Base-by-base conservation (phyloP, 2,888 invertebrate species). In the Vanessa cardui region DNA sequence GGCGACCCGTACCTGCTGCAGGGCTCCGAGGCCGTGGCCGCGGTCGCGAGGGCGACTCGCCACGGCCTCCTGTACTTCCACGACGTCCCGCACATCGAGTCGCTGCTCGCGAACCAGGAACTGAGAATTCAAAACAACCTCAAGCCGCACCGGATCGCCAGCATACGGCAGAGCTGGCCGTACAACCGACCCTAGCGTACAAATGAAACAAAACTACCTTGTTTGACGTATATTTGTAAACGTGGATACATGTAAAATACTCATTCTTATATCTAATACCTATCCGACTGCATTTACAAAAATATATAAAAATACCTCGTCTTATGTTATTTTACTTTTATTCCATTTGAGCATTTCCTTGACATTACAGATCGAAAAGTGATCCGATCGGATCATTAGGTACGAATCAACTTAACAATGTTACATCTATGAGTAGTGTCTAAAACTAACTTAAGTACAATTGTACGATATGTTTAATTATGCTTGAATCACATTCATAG, bases 31-130 rank as follows among this genome's bases (percentile, higher is more conserved):
- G 95, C 95, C 1, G 83, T 93, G 70, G 85, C 91, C 72, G 94
- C 94, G 5, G 93, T 94, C 2, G 84, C 83, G 58, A 90, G 91
- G 73, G 85, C 95, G 9, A 93, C 93, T 66, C 86, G 89, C 6
- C 94, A 93, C 68, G 94, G 94, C 15, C 89, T 93, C 73, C 87
- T 94, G 8, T 96, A 94, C 83, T 95, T 94, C 83, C 92, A 94
- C 64, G 94, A 95, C 61, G 94, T 94, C 73, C 95, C 95, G 0
- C 96, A 96, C 80, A 92, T 94, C 33, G 86, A 94, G 73, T 94
- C 95, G 0, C 78, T 96, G 6, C 83, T 95, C 12, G 89, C 89
- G 47, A 94, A 95, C 80, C 95, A 96, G 74, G 90, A 94, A 67
- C 84, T 93, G 26, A 86, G 96, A 67, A 82, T 88, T 63, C 80